phyloP scores from a whole-genome alignment of 92 coral and sea anemone species.

The Parazoanthus atlanticus region DNA sequence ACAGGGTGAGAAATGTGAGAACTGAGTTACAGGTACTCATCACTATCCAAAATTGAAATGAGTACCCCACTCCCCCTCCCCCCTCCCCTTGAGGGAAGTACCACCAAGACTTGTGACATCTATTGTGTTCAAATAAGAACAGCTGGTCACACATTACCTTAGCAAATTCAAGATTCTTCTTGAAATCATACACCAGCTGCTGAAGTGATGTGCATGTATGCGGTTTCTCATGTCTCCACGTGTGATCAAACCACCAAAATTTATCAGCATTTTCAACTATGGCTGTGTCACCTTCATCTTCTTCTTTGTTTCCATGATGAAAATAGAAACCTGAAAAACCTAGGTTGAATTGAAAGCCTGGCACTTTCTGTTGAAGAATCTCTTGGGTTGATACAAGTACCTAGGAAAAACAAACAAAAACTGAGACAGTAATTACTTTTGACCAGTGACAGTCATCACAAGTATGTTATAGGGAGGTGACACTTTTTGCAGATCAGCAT shows the following conservation, averaged over 20 bases:
- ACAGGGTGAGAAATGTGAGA: background rate
- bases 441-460: too few species aligned
- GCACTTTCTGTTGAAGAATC: slow-evolving; percentile 67
- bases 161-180: slow-evolving; percentile 86
- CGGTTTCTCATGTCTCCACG: slow-evolving; percentile 85
- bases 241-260: slow-evolving; percentile 98
- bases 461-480: too few species aligned
- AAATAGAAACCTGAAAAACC: slow-evolving; percentile 86
- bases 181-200: slow-evolving; percentile 64
- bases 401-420: slow-evolving; percentile 47
- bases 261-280: slow-evolving; percentile 76
- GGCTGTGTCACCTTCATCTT: slow-evolving; percentile 86
- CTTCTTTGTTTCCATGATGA: slow-evolving; percentile 70
- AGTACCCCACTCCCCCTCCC: too few species aligned
- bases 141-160: slow-evolving; percentile 53
- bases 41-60: too few species aligned
- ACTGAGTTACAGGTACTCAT: background rate
- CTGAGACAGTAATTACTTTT: background rate
- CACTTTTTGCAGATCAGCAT: too few species aligned
- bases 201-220: slow-evolving; percentile 62
- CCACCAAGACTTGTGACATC: too few species aligned
- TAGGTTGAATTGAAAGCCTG: slow-evolving; percentile 89
- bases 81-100: too few species aligned
- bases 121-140: too few species aligned
- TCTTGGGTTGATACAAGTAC: slow-evolving; percentile 84